Conservation (phyloP, 2,888 invertebrate genomes). For the Blastobasis adustella region DNA sequence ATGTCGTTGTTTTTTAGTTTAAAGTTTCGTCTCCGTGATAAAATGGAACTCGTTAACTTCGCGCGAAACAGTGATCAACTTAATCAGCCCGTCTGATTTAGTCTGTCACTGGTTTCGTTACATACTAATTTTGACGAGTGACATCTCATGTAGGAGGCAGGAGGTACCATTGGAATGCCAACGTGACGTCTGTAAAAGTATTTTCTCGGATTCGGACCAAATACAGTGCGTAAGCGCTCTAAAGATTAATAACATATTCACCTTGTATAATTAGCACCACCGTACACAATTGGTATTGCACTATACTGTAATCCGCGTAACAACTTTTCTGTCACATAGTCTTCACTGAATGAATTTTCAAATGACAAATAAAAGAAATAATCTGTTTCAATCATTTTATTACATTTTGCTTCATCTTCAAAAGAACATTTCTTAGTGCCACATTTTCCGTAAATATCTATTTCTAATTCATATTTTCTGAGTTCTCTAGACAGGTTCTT, state of each 20-base stretch:
- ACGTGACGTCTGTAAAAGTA: too few species aligned
- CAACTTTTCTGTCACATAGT: slow-evolving; percentile 45
- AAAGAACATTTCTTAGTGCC: slow-evolving; percentile 25
- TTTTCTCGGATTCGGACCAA: too few species aligned
- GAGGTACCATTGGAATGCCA: too few species aligned
- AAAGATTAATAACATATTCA: slow-evolving; percentile 20
- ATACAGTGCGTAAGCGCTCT: too few species aligned
- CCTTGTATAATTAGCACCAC: slow-evolving; percentile 73
- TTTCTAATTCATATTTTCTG: slow-evolving; percentile 18
- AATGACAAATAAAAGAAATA: slow-evolving; percentile 46
- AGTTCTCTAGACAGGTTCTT: slow-evolving; percentile 20
- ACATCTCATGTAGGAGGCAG: too few species aligned
- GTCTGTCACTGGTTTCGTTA: too few species aligned
- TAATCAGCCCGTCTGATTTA: too few species aligned
- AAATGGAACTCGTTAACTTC: too few species aligned
- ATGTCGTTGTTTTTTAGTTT: too few species aligned
- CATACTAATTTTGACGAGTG: too few species aligned
- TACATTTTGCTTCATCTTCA: slow-evolving; percentile 18
- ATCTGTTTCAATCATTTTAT: slow-evolving; percentile 22
- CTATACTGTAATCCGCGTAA: slow-evolving; percentile 59
- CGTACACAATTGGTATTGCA: slow-evolving; percentile 78
- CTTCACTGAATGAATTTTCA: slow-evolving; percentile 37
- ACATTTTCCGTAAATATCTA: slow-evolving; percentile 38
- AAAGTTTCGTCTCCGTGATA: too few species aligned
- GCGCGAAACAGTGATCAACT: too few species aligned